Evolutionary conservation across 2,797 vertebrate species (phyloP), one percentile per base, ranked within the genome.

Genomic region (Cichlasoma orientale): DNA sequence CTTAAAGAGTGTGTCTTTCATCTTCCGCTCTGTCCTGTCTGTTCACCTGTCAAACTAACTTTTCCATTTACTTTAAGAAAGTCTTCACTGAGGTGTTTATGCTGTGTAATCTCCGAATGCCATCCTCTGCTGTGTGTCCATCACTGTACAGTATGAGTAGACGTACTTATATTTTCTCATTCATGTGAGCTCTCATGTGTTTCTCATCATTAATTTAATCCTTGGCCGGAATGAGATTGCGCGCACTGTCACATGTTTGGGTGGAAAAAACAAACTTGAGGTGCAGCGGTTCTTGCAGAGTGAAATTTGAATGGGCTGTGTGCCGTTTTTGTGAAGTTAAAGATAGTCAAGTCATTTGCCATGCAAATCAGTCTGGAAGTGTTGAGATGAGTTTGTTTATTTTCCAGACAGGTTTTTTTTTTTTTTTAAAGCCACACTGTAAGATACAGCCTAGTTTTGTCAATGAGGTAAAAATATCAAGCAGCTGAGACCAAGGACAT

Each of bases 91-190:
- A 21, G 29, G 9, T 13, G 59, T n/a, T 77, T 14, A 12, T 44
- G 29, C 2, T n/a, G 41, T 1, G 2, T 4, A 21, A 16, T 50
- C 59, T 25, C 11, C 19, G 8, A 74, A 11, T 61, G 68, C 68
- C 23, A 63, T 10, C 19, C 4, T 4, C 71, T 58, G 18, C 18
- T 59, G 16, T 36, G 29, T 19, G 19, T 66, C 4, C 19, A 57
- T 16, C 1, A 25, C 7, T 54, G 21, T 38, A 14, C 10, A 7
- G 36, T 23, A n/a, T n/a, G n/a, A 52, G 29, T 4, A 23, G 19
- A 76, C 56, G 82, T 57, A 80, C 81, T 86, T 90, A 79, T 81
- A 54, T 72, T 75, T 88, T 89, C 56, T 33, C 27, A 66, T 52
- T 77, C 27, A 44, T 7, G 59, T 11, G 38, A 63, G 8, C 38